Percentiles rank a stretch among this genome's conserved stretches.
Evolutionary conservation across 2,888 invertebrate species (phyloP).

Genomic region (Pegoplata infirma): DNA sequence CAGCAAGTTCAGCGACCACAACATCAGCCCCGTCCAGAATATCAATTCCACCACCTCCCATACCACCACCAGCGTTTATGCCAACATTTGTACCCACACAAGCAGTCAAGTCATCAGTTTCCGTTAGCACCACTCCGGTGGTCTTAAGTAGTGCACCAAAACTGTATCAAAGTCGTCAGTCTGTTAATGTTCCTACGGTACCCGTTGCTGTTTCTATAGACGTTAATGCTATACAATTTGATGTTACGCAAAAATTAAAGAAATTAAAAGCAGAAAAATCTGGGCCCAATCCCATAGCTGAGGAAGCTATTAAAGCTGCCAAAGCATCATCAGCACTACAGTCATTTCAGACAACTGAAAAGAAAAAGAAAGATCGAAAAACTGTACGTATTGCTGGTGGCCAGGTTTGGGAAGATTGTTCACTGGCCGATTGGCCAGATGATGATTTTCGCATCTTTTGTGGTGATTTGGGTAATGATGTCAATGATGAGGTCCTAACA

Average conservation of each 20-base stretch:
- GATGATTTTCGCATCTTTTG: conserved; percentile 99
- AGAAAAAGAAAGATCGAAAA: conserved; percentile 77
- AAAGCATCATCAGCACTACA: conserved; percentile 81
- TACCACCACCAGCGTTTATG: conserved; percentile 77
- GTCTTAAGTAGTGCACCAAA: conserved; percentile 86
- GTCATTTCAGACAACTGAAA: conserved; percentile 80
- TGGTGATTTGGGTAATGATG: conserved; percentile 99
- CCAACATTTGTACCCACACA: conserved; percentile 77
- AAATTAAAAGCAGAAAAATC: conserved; percentile 84
- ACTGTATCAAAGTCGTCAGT: conserved; percentile 81
- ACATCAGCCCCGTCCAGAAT: conserved; percentile 65
- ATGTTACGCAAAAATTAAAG: conserved; percentile 81
- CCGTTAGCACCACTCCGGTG: conserved; percentile 77
- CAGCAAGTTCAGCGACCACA: conserved; percentile 64
- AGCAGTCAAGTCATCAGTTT: conserved; percentile 69
- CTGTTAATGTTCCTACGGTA: conserved; percentile 74
- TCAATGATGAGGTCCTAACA: conserved; percentile 97
- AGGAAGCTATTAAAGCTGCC: conserved; percentile 83
- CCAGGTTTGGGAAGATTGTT: conserved; percentile 96
- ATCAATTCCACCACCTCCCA: conserved; percentile 74
- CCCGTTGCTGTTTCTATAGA: conserved; percentile 77
- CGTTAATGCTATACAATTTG: conserved; percentile 80
- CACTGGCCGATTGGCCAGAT: conserved; percentile 96
- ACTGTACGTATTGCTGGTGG: conserved; percentile 95
- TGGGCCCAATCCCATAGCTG: conserved; percentile 82